Percentiles rank a stretch among this genome's conserved stretches.
Evolutionary conservation across 1,140 invertebrate species (phyloP).

Genomic region (Panagrolaimus sp.): DNA sequence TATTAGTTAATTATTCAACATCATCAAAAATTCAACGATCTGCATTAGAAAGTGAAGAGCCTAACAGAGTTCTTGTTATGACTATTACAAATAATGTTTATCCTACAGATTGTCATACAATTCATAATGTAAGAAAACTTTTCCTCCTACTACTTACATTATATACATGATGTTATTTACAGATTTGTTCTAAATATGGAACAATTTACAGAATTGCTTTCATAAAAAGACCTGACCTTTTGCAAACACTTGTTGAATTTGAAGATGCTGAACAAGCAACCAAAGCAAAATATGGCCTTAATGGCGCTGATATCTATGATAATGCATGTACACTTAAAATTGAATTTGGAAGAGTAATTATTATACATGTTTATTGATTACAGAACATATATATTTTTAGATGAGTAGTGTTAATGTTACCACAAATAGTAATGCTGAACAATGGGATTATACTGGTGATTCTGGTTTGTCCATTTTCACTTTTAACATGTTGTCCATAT

Average conservation of each 20-base stretch:
- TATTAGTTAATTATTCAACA: slow-evolving; percentile 61
- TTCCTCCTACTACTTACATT: too few relatives aligned
- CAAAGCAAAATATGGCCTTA: slow-evolving; percentile 82
- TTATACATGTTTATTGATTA: background rate
- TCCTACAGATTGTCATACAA: slow-evolving; percentile 91
- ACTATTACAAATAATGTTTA: slow-evolving; percentile 93
- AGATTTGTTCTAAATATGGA: slow-evolving; percentile 86
- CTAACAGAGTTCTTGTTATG: slow-evolving; percentile 85
- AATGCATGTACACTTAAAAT: slow-evolving; percentile 98
- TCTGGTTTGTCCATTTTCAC: slow-evolving; percentile 63
- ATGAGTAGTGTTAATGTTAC: slow-evolving; percentile 91
- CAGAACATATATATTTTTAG: slow-evolving; percentile 65
- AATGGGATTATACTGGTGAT: slow-evolving; percentile 89
- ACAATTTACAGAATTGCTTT: slow-evolving; percentile 93
- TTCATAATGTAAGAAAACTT: slow-evolving; percentile 19
- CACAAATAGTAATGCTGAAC: slow-evolving; percentile 93
- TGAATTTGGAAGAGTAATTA: slow-evolving; percentile 92
- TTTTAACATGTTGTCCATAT: background rate
- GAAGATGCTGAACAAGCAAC: slow-evolving; percentile 88
- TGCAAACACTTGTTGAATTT: slow-evolving; percentile 97
- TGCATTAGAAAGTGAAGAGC: slow-evolving; percentile 60
- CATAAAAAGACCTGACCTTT: slow-evolving; percentile 92
- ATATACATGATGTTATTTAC: slow-evolving; percentile 66
- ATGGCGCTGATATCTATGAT: slow-evolving; percentile 97
- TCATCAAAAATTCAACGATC: slow-evolving; percentile 61